Evolutionary conservation across 2,797 vertebrate species (phyloP).

Genomic region (Betta splendens): DNA sequence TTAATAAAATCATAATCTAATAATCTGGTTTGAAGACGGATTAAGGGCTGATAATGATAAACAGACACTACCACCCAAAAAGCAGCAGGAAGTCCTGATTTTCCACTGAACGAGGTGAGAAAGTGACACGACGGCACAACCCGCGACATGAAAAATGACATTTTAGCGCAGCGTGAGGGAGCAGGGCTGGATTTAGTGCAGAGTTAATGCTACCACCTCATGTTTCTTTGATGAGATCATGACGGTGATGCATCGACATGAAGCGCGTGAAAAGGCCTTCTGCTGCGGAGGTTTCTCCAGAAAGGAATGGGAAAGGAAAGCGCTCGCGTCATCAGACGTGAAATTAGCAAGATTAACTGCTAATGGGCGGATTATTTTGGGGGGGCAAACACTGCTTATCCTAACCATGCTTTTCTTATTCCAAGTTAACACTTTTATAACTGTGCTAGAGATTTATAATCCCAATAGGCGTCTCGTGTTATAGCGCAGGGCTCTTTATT

Average conservation of each 20-base stretch:
- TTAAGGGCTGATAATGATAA: no score
- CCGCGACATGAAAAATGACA: conserved; percentile 69
- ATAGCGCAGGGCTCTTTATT: conserved; percentile 53
- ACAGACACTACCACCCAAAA: neutral
- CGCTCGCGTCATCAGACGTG: conserved; percentile 44
- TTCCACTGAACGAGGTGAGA: conserved; percentile 42
- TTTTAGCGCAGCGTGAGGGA: conserved; percentile 51
- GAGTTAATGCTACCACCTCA: conserved; percentile 73
- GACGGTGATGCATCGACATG: conserved; percentile 68
- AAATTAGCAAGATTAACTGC: conserved; percentile 55
- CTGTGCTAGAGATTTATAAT: conserved; percentile 44
- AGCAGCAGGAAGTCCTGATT: conserved; percentile 21
- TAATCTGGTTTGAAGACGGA: no score
- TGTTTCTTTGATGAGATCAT: conserved; percentile 80
- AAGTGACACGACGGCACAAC: conserved; percentile 51
- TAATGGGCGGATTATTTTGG: conserved; percentile 52
- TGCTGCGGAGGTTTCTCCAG: conserved; percentile 51
- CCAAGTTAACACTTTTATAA: conserved; percentile 41
- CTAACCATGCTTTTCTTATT: conserved; percentile 52
- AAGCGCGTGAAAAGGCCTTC: conserved; percentile 75
- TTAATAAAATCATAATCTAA: neutral
- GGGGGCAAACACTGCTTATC: conserved; percentile 54
- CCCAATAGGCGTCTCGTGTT: conserved; percentile 52
- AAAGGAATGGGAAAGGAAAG: conserved; percentile 44
- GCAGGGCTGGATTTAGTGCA: conserved; percentile 68